These are phyloP conservation scores for Dreissena rostriformis DNA, from an alignment of 1,140 invertebrate genomes.

Conservation along the genomic window DNA sequence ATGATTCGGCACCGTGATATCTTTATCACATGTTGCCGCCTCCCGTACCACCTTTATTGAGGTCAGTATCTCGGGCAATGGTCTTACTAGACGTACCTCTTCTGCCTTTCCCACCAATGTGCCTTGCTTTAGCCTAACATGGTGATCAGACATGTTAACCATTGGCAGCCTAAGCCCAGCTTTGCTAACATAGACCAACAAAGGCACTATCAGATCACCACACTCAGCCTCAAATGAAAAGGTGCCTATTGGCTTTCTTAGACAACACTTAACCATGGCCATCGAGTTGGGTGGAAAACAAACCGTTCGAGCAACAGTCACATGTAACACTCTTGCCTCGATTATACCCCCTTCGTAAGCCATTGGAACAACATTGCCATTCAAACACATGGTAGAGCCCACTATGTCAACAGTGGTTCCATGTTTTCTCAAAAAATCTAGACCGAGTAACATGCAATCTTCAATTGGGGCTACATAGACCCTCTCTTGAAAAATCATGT, in stretches of 20 bases:
- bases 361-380: background rate
- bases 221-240: background rate
- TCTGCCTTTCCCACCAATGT: conserved; percentile 1
- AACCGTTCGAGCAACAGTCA: conserved; percentile 1
- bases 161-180: background rate
- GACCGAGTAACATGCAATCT: conserved; percentile 6
- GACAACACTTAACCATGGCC: background rate
- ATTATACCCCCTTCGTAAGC: background rate
- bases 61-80: background rate
- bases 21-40: background rate
- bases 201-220: background rate
- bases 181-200: background rate
- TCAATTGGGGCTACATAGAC: conserved; percentile 26
- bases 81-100: background rate
- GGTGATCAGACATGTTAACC: background rate
- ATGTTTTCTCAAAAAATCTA: conserved; percentile 6
- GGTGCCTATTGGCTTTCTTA: background rate
- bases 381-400: background rate
- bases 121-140: background rate
- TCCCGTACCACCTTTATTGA: too few relatives aligned
- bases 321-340: background rate
- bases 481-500: background rate
- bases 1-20: background rate
- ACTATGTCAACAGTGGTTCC: background rate
- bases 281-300: conserved; percentile 1